Percentiles rank a stretch among this genome's conserved stretches.
These are phyloP conservation scores for Oxyura jamaicensis DNA, from an alignment of 2,113 vertebrate genomes.

Conservation along the genomic window DNA sequence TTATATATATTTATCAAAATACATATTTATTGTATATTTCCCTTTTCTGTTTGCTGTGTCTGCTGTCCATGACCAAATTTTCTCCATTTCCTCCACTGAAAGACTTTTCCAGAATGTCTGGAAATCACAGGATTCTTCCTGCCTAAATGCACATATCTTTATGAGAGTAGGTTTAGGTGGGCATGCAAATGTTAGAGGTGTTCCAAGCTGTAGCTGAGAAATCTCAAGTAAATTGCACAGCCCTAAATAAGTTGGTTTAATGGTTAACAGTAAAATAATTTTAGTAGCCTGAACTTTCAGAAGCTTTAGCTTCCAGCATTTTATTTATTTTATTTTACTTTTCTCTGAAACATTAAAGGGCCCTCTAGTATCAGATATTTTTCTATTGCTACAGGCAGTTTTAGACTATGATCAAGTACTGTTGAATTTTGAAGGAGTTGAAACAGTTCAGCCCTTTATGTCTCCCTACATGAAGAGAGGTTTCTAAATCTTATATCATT, in stretches of 20 bases:
- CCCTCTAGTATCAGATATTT: background rate
- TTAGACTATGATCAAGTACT: background rate
- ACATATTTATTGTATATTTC: background rate
- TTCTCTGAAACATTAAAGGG: background rate
- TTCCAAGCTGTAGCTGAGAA: background rate
- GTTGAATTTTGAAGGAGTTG: background rate
- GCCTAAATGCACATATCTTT: background rate
- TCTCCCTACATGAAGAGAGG: background rate
- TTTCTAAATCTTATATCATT: background rate
- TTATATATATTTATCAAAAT: too few species aligned
- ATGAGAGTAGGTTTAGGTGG: background rate
- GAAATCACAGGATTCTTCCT: background rate
- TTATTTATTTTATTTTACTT: background rate
- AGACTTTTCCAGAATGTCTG: background rate
- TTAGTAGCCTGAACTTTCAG: background rate
- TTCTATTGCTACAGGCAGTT: background rate
- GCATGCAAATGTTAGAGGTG: accelerated
- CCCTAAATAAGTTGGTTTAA: background rate
- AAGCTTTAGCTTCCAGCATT: background rate
- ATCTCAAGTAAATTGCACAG: background rate
- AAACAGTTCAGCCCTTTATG: background rate
- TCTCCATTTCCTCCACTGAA: background rate
- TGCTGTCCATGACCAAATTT: background rate
- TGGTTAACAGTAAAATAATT: background rate
- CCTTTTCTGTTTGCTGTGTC: background rate